Evolutionary conservation across 2,113 vertebrate species (phyloP), one percentile per base, ranked within the genome.

Genomic region (Galeopterus variegatus): DNA sequence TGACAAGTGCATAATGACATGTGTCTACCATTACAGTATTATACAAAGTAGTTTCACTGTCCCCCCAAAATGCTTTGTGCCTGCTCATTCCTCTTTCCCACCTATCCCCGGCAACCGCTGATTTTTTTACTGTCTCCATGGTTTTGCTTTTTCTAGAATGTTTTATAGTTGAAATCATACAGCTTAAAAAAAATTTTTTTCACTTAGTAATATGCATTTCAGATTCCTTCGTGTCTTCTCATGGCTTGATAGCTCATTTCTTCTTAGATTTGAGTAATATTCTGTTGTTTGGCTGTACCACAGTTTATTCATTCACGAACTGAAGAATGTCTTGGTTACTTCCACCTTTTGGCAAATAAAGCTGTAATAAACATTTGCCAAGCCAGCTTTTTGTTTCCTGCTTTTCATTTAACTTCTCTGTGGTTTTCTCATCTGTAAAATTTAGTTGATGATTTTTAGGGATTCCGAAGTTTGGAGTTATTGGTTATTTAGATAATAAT

Each of bases 381-480:
- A 87, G 90, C 36, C 56, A 79, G 48, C 18, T 79, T 75, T 89
- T 95, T 82, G 24, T 90, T 87, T 36, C 67, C 26, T 89, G 72
- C 41, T 70, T 52, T 21, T 72, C 54, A 23, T 52, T 96, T 86
- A 52, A 73, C 54, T 67, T 92, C 58, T 87, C 26, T 94, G 62
- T 73, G 26, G 36, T 73, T 92, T 85, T 11, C 41, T 86, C 28
- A 65, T 65, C 36, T 87, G 33, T 86, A 73, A 87, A 90, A 52
- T 67, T 48, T 64, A 95, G 2, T 1, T 41, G 58, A 65, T 89
- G 45, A 64, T 56, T 85, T 58, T 52, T 86, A 45, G 64, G 72
- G n/a, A 58, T 64, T 75, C n/a, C 93, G 36, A 89, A 19, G 3
- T 81, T 97, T 76, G 67, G 82, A 86, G 90, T 93, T 75, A 33